These are phyloP conservation scores for Mallotus villosus DNA, from an alignment of 2,797 vertebrate species.

Conservation along the genomic window DNA sequence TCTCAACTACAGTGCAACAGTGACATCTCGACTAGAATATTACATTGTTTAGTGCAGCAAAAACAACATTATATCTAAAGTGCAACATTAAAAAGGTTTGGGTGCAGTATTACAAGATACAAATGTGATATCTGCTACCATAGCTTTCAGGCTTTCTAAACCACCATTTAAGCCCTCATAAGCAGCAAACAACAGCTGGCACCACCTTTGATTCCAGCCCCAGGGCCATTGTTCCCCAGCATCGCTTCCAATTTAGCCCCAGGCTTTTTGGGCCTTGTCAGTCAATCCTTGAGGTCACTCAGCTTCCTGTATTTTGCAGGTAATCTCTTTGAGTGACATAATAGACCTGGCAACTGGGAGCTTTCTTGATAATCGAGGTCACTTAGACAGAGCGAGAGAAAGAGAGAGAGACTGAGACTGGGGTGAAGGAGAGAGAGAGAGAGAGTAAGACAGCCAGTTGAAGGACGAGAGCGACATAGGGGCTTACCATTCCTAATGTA, in stretches of 20 bases:
- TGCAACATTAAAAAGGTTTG: not conserved
- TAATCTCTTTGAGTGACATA: conserved; percentile 69
- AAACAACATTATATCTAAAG: too few relatives aligned
- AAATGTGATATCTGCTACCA: too few relatives aligned
- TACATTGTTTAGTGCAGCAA: too few relatives aligned
- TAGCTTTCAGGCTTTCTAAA: not conserved
- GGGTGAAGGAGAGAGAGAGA: not conserved
- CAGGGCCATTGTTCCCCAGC: conserved; percentile 39
- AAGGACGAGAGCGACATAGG: conserved; percentile 33
- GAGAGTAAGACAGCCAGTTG: conserved; percentile 18
- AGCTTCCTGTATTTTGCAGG: conserved; percentile 61
- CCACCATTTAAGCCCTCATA: not conserved
- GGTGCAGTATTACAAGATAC: too few relatives aligned
- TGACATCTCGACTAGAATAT: too few relatives aligned
- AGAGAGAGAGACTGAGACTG: not conserved
- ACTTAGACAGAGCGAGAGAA: conserved; percentile 56
- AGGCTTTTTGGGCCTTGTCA: conserved; percentile 43
- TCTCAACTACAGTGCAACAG: too few relatives aligned
- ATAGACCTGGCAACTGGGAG: conserved; percentile 54
- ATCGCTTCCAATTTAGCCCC: conserved; percentile 58
- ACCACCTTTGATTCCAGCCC: conserved; percentile 58
- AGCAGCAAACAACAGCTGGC: conserved; percentile 38
- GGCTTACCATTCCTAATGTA: conserved; percentile 70
- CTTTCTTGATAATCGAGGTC: conserved; percentile 63
- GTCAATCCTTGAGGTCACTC: conserved; percentile 40